Evolutionary conservation across 2,797 vertebrate genomes (phyloP), one percentile per base, ranked within the genome.

Genomic region (Notamacropus eugenii): DNA sequence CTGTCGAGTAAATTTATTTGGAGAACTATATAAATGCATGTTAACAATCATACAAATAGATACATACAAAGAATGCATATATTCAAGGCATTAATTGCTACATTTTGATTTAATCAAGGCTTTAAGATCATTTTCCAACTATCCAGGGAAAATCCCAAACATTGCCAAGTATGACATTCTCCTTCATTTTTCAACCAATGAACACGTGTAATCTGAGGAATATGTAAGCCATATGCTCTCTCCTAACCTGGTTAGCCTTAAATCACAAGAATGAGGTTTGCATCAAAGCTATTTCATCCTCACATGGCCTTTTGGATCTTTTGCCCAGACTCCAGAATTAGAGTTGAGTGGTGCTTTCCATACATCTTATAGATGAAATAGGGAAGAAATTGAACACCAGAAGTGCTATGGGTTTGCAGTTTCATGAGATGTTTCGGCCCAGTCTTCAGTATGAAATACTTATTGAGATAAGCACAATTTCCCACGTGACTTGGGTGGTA

Each of bases 401-500:
- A 95, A 92, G 96, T 14, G 50, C 92, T 92, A 87, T 92, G 55
- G 24, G 74, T 91, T 92, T 96, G 95, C 92, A 92, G 62, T 67
- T 29, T 96, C 50, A n/a, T 93, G n/a, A 96, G 96, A 92, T n/a
- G 93, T 93, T 94, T 95, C 58, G 74, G 91, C 91, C 91, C 94
- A 31, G 74, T 56, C 12, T 93, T 95, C 31, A 31, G 55, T 2
- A 55, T 94, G 91, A 94, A 92, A 92, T 92, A 58, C 94, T 95
- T 67, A 92, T 92, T 93, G 93, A 97, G 93, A 94, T 95, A 96
- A 96, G 22, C 57, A 50, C 50, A 56, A 46, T 57, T 74, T 96
- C 96, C 94, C 46, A 93, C 28, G 95, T 54, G 94, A 95, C 94
- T 97, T 96, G 92, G 94, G 93, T 95, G 82, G 46, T 92, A 57